Percentiles rank a stretch among this genome's conserved stretches.
These are phyloP conservation scores for Novumbra hubbsi DNA, from an alignment of 2,797 vertebrate genomes.

Conservation along the genomic window DNA sequence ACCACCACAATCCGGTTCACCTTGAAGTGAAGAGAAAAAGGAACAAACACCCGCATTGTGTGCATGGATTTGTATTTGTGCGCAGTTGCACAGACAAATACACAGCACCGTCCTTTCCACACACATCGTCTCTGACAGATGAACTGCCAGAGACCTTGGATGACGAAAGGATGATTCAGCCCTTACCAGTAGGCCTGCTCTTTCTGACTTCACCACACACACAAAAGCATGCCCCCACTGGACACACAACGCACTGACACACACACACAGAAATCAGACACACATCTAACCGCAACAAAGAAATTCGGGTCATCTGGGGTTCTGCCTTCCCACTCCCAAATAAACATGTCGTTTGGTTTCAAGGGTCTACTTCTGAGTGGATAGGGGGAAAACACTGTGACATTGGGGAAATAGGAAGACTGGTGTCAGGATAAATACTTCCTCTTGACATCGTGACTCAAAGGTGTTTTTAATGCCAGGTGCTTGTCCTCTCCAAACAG, in stretches of 20 bases:
- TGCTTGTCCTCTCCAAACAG: slow-evolving; percentile 48
- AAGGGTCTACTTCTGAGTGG: slow-evolving; percentile 40
- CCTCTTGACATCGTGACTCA: slow-evolving; percentile 59
- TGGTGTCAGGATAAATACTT: slow-evolving; percentile 41
- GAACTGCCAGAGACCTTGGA: slow-evolving; percentile 50
- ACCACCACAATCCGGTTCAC: slow-evolving; percentile 42
- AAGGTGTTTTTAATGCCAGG: slow-evolving; percentile 37
- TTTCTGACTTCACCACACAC: background rate
- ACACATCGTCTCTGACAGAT: background rate
- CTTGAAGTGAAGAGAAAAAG: slow-evolving; percentile 35
- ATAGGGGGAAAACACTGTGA: slow-evolving; percentile 8
- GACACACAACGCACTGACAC: background rate
- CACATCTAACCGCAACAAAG: slow-evolving; percentile 63
- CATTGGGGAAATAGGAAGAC: slow-evolving; percentile 38
- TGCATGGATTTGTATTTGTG: no score
- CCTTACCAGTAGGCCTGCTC: slow-evolving; percentile 54
- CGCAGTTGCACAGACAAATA: background rate
- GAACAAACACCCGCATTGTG: slow-evolving; percentile 13
- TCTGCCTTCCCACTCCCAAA: slow-evolving; percentile 58
- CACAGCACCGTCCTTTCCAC: background rate
- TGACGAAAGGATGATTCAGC: slow-evolving; percentile 60
- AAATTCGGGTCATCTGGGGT: slow-evolving; percentile 49
- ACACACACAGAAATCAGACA: slow-evolving; percentile 5
- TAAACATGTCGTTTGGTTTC: slow-evolving; percentile 62
- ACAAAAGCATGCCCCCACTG: no score